A percentile compares a stretch with the other conserved stretches of the same genome.
Evolutionary conservation across 2,888 invertebrate genomes (phyloP).

Genomic region (Hesperia comma): DNA sequence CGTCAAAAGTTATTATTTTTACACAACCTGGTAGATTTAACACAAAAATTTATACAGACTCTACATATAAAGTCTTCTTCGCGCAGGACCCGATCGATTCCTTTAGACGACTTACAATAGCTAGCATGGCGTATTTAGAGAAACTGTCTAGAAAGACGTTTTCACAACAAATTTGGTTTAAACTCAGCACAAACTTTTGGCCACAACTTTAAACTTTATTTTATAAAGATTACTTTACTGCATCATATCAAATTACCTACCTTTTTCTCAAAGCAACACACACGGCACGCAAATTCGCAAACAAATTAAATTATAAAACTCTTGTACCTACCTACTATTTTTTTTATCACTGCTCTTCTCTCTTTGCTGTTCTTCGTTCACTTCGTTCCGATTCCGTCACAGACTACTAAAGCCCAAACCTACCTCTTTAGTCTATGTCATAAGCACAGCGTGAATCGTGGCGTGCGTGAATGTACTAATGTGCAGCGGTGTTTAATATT

Average conservation of each 20-base stretch:
- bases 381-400: background rate
- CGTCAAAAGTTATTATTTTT: background rate
- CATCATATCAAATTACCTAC: slow-evolving; percentile 15
- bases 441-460: no score
- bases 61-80: slow-evolving; percentile 3
- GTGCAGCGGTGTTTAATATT: no score
- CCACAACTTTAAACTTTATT: slow-evolving; percentile 12
- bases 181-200: background rate
- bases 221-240: slow-evolving; percentile 40
- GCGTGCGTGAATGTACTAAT: no score
- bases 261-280: slow-evolving; percentile 22
- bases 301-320: background rate
- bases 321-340: background rate
- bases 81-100: slow-evolving; percentile 27
- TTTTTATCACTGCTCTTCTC: background rate
- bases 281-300: slow-evolving; percentile 13
- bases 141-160: slow-evolving; percentile 3
- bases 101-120: background rate
- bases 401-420: background rate
- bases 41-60: background rate
- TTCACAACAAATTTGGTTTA: background rate
- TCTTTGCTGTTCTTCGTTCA: background rate
- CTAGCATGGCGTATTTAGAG: slow-evolving; percentile 19
- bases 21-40: background rate
- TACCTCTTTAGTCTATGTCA: no score